Evolutionary conservation across 2,113 vertebrate genomes (phyloP), one percentile per base, ranked within the genome.

Genomic region (Progne subis): DNA sequence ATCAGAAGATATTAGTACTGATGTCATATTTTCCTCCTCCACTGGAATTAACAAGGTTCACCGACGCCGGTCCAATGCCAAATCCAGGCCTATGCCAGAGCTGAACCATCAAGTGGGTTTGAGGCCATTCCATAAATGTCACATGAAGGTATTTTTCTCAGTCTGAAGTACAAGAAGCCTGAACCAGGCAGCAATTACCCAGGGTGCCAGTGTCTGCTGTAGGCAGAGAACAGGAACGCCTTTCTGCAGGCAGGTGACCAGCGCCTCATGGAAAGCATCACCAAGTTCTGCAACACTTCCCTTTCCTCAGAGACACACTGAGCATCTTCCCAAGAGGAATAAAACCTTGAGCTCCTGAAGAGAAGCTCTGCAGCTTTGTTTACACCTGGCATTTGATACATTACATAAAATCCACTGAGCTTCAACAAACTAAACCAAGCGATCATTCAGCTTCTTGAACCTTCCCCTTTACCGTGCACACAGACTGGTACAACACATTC

Each of bases 401-500:
- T 50, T 50, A 31, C n/a, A 43, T 28, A 68, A 86, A 88, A 86
- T 46, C 49, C 15, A 32, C 0, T 68, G 49, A 86, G 57, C 34
- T 68, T 64, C 59, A 86, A 23, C 43, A 72, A 77, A 77, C 6
- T 10, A 88, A 80, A 72, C 13, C 18, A 49, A 29, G 19, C 37
- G 43, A 57, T n/a, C 20, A 16, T 5, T 5, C 29, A 43, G 14
- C 32, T 69, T 60, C 25, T 14, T 37, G 39, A 78, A 68, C 16
- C 5, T 59, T 82, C 68, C 43, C 57, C 53, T 55, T 71, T 18
- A 24, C 28, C 53, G 41, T 18, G 49, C 49, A 37, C 37, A 59
- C 23, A 76, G 53, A 44, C 1, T 16, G 18, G 49, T 34, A 29
- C 32, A 52, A 56, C 0, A 0, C 25, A 50, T 34, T 63, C 29